Conservation (phyloP, 2,888 invertebrate species). For the Pseudococcus jackbeardsleyi region DNA sequence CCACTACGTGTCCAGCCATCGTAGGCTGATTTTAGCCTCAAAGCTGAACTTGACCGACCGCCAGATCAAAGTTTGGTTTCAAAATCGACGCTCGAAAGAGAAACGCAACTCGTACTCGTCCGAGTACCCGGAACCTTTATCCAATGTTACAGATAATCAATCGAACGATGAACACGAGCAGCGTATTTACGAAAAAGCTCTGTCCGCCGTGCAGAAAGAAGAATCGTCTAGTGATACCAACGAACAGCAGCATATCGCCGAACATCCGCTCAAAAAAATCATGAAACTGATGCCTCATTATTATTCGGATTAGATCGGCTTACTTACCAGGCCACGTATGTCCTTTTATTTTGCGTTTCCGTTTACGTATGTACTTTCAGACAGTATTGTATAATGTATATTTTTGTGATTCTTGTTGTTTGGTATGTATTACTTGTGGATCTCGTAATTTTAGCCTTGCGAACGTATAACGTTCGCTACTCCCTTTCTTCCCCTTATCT, state of each 20-base stretch:
- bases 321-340: not conserved
- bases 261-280: conserved; percentile 60
- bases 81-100: conserved; percentile 68
- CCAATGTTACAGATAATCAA: conserved; percentile 55
- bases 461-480: not conserved
- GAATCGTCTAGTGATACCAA: conserved; percentile 36
- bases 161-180: conserved; percentile 65
- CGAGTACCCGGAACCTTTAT: conserved; percentile 58
- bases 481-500: not conserved
- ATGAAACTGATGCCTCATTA: conserved; percentile 64
- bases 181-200: conserved; percentile 62
- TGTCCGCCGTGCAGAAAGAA: conserved; percentile 59
- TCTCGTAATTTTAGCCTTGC: not conserved
- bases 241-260: conserved; percentile 45
- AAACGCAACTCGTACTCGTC: conserved; percentile 67
- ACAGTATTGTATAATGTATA: not conserved
- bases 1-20: conserved; percentile 64
- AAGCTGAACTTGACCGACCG: conserved; percentile 63
- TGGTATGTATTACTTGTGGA: not conserved
- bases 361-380: not conserved
- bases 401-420: conserved; percentile 24
- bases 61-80: conserved; percentile 68
- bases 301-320: conserved; percentile 54
- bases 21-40: conserved; percentile 59
- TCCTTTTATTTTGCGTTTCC: not conserved